Conservation (phyloP, 2,888 invertebrate species). For the Tromatobia lineatoria region DNA sequence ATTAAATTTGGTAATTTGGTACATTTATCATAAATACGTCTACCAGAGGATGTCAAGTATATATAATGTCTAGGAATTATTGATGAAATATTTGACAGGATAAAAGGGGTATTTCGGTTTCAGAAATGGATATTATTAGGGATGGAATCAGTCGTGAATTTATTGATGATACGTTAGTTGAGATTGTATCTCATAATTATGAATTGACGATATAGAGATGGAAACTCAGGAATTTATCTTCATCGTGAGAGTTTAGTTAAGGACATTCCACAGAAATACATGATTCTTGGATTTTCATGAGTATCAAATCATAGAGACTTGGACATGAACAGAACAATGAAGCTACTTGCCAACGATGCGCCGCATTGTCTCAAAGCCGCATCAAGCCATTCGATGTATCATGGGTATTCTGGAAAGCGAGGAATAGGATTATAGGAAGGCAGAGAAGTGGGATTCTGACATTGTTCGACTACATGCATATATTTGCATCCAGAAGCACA, state of each 20-base stretch:
- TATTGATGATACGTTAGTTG: background rate
- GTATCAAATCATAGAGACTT: background rate
- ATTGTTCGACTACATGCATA: constrained; percentile 3
- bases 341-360: background rate
- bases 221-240: background rate
- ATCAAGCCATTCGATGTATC: constrained; percentile 7
- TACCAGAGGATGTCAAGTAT: too few species aligned
- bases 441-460: background rate
- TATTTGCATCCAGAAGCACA: background rate
- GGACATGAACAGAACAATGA: constrained; percentile 12
- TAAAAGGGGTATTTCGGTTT: too few species aligned
- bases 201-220: background rate
- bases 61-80: too few species aligned
- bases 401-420: background rate
- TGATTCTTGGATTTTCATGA: background rate
- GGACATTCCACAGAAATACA: background rate
- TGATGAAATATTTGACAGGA: too few species aligned
- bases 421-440: background rate
- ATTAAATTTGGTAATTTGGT: too few species aligned
- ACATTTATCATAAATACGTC: too few species aligned
- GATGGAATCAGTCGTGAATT: too few species aligned
- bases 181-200: background rate
- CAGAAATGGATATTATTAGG: too few species aligned
- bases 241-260: background rate
- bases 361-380: background rate